Conservation (phyloP, 2,888 invertebrate genomes). For the Trichacis sp. region DNA sequence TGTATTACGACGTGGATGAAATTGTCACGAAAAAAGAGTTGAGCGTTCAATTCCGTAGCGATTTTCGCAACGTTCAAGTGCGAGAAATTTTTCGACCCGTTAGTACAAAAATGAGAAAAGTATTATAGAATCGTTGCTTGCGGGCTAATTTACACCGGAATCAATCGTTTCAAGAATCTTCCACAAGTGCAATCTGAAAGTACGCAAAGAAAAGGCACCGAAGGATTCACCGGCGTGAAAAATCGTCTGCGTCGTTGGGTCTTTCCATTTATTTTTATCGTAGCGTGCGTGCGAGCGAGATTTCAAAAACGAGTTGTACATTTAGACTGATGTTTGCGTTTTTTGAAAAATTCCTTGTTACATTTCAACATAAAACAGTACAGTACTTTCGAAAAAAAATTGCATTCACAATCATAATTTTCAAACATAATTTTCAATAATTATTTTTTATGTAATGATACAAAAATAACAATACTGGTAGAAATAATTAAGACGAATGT, state of each 20-base stretch:
- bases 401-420: too few species aligned
- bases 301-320: too few species aligned
- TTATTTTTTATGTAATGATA: too few species aligned
- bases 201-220: neutral
- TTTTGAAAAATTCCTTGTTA: too few species aligned
- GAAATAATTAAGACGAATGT: too few species aligned
- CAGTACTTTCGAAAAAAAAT: too few species aligned
- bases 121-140: constrained; percentile 20
- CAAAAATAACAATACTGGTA: too few species aligned
- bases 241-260: neutral
- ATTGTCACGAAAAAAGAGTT: neutral
- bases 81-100: constrained; percentile 24
- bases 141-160: constrained; percentile 13
- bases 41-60: neutral
- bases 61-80: too few species aligned
- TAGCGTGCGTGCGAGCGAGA: constrained; percentile 1
- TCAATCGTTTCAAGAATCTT: constrained; percentile 7
- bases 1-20: neutral
- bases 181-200: constrained; percentile 10
- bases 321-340: too few species aligned
- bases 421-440: too few species aligned
- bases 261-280: constrained; percentile 5
- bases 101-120: constrained; percentile 36
- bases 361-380: too few species aligned
- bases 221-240: neutral